Conservation (phyloP, 1,140 invertebrate genomes). For the Stegodyphus mimosarum region DNA sequence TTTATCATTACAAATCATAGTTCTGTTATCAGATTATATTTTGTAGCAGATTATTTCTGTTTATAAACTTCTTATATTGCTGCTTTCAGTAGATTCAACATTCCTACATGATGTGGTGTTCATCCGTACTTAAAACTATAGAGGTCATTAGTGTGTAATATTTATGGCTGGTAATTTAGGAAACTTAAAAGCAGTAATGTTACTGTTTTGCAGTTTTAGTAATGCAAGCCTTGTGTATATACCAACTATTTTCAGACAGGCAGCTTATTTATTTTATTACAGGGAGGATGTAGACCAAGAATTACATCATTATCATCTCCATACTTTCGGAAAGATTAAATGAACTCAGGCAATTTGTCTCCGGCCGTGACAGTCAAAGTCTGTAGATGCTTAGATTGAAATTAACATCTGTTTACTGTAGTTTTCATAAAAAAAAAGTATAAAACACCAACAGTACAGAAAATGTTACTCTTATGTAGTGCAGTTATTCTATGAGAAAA, state of each 20-base stretch:
- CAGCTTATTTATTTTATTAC: slow-evolving; percentile 62
- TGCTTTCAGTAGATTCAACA: slow-evolving; percentile 60
- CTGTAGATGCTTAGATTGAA: slow-evolving; percentile 36
- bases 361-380: slow-evolving; percentile 56
- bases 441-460: neutral
- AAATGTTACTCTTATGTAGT: slow-evolving; percentile 32
- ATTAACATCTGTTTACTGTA: slow-evolving; percentile 33
- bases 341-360: slow-evolving; percentile 56
- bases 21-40: too few species aligned
- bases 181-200: slow-evolving; percentile 55
- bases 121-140: slow-evolving; percentile 60
- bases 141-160: slow-evolving; percentile 58
- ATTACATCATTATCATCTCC: slow-evolving; percentile 60
- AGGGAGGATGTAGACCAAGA: slow-evolving; percentile 59
- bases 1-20: neutral
- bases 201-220: slow-evolving; percentile 61
- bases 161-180: slow-evolving; percentile 59
- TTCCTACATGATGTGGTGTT: slow-evolving; percentile 61
- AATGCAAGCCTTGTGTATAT: slow-evolving; percentile 61
- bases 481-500: slow-evolving; percentile 22
- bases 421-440: slow-evolving; percentile 15
- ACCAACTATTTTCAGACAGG: slow-evolving; percentile 62
- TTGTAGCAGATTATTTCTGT: neutral
- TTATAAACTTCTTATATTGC: slow-evolving; percentile 33
- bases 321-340: slow-evolving; percentile 29